Evolutionary conservation across 2,797 vertebrate genomes (phyloP), one percentile per base, ranked within the genome.

Genomic region (Sarcoramphus papa): DNA sequence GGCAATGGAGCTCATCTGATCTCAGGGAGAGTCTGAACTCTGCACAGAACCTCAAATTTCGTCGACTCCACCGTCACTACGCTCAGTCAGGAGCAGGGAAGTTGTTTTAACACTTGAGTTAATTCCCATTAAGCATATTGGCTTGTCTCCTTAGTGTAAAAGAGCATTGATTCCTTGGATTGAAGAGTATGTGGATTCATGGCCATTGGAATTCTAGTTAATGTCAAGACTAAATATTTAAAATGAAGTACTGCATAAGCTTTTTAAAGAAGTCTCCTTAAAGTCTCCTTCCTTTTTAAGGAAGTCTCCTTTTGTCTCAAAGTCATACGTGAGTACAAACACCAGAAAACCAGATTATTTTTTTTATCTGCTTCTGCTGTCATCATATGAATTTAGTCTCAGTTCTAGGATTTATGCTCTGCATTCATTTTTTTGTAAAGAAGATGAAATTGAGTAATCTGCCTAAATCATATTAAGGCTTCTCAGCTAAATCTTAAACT

Each of bases 61-160:
- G 57, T 35, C 7, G 1, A 12, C 27, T 59, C 45, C 64, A 9
- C 30, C 1, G 0, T 57, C 28, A 5, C n/a, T 24, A 6, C 0
- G 1, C 35, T 48, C 51, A 64, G 18, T 7, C 59, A n/a, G 2
- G n/a, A 65, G 78, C 35, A 31, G 37, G 63, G 43, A 85, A 75
- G 48, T 28, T 0, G 0, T 41, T 81, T 81, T 59, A 69, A 53
- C 40, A 33, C 40, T 40, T 48, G 7, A 75, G 33, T 75, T 90
- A 43, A 43, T 72, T 85, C 53, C 64, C 64, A 35, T 25, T 22
- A 43, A 65, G 48, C 24, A 6, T n/a, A 54, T 47, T 54, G 87
- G 64, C 24, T 74, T 64, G 63, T 31, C 37, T 59, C 63, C 45
- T 80, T 27, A 28, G 53, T 30, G 57, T 37, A 25, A 60, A 65